Evolutionary conservation across 2,888 invertebrate genomes (phyloP).

Genomic region (Synergus japonicus): DNA sequence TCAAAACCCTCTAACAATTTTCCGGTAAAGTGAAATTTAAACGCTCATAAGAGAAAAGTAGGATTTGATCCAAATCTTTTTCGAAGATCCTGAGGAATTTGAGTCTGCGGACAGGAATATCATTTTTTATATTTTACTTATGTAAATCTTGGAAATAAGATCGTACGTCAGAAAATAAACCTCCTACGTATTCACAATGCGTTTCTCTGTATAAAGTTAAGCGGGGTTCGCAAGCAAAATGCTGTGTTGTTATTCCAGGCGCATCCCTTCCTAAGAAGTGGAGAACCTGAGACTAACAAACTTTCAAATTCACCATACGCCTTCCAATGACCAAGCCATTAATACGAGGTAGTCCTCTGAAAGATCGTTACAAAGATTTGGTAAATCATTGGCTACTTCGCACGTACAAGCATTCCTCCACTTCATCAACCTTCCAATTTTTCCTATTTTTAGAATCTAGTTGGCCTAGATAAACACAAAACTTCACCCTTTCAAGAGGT

Average conservation of each 20-base stretch:
- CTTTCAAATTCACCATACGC: constrained; percentile 65
- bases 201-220: constrained; percentile 41
- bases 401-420: not conserved
- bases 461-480: not conserved
- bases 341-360: not conserved
- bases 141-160: constrained; percentile 28
- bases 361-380: not conserved
- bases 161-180: constrained; percentile 48
- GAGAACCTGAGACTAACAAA: constrained; percentile 67
- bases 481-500: too few species aligned
- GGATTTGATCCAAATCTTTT: constrained; percentile 12
- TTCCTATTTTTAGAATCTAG: not conserved
- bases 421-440: not conserved
- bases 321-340: not conserved
- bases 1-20: not conserved
- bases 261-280: constrained; percentile 69
- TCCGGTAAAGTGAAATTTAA: not conserved
- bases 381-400: not conserved
- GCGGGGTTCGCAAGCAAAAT: constrained; percentile 41
- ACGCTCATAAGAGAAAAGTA: too few species aligned
- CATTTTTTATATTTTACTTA: not conserved
- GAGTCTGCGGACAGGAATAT: not conserved
- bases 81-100: not conserved
- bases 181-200: constrained; percentile 45
- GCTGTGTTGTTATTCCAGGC: constrained; percentile 69